Base-by-base conservation (phyloP, 2,113 vertebrate genomes). In the Nothobranchius kuhntae region DNA sequence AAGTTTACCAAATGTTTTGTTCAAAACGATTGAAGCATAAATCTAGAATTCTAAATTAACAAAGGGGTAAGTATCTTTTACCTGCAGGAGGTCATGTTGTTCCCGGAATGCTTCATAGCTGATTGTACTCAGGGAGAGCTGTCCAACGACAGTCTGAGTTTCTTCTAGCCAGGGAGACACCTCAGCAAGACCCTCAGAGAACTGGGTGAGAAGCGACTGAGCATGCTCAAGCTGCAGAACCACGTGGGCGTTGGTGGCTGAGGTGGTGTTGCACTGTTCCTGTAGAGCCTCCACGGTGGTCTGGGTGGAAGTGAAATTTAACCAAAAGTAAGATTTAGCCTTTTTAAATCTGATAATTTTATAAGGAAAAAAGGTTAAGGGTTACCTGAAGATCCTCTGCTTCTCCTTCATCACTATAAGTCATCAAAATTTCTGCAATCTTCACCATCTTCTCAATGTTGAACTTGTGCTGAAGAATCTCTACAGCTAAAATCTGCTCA, bases 71-170 rank as follows among this genome's bases (percentile, higher is more conserved):
- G 46, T 73, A 69, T 71, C 24, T 7, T 78, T 53, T 88, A 96
- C 95, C 95, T 97, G 95, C 83, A 96, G 91, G 84, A 94, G 91
- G 10, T 92, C 93, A 84, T 96, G 95, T 87, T 96, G 94, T 80
- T 95, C 94, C 84, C 89, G 83, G 80, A 96, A 93, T 62, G 93
- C 90, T 58, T 95, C 90, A 1, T 91, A 94, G 88, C 88, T 89
- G 58, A 91, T 85, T 67, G 89, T 86, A 0, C 66, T 82, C 0
- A 94, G 82, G 1, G 87, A 85, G 0, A 95, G 91, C 73, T 91
- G 92, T 9, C 67, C 84, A 30, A 89, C 84, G 0, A 91, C 78
- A 0, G 6, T 70, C 85, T 89, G 92, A 6, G 91, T 92, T 92
- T 95, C 95, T 53, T 90, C 78, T 73, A 97, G 89, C 95, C 95